These are phyloP conservation scores for Knipowitschia caucasica DNA, from an alignment of 2,797 vertebrate genomes.

Conservation along the genomic window DNA sequence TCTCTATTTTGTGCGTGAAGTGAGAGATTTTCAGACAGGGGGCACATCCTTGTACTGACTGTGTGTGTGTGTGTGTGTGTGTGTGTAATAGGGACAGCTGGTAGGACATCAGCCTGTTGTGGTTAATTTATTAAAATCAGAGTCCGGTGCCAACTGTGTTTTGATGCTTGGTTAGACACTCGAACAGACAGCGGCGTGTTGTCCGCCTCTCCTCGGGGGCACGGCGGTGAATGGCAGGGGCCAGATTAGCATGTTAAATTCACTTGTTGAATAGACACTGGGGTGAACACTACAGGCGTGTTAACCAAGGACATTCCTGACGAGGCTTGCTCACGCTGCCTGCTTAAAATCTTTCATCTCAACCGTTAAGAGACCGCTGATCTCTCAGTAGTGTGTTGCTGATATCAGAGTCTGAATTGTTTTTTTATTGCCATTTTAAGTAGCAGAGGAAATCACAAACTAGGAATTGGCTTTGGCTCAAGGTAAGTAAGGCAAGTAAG, in stretches of 20 bases:
- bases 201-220: slow-evolving; percentile 30
- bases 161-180: slow-evolving; percentile 37
- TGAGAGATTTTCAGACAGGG: slow-evolving; percentile 11
- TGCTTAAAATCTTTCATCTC: too few species aligned
- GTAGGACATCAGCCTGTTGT: slow-evolving; percentile 33
- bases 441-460: too few species aligned
- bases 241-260: slow-evolving; percentile 60
- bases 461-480: too few species aligned
- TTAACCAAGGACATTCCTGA: slow-evolving; percentile 31
- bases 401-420: too few species aligned
- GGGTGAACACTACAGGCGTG: slow-evolving; percentile 23
- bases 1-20: slow-evolving; percentile 12
- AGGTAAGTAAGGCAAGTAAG: too few species aligned
- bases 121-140: slow-evolving; percentile 32
- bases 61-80: slow-evolving; percentile 4
- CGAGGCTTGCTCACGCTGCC: slow-evolving; percentile 7
- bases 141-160: slow-evolving; percentile 33
- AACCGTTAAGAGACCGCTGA: too few species aligned
- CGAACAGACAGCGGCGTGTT: slow-evolving; percentile 18
- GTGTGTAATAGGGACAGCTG: slow-evolving; percentile 37
- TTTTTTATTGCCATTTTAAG: too few species aligned
- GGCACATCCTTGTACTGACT: slow-evolving; percentile 5
- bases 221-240: slow-evolving; percentile 45
- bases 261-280: slow-evolving; percentile 51
- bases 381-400: too few species aligned